phyloP scores from a whole-genome alignment of 30 jellyfish, hydroid and myxozoan genomes.

The Hydractinia echinata region DNA sequence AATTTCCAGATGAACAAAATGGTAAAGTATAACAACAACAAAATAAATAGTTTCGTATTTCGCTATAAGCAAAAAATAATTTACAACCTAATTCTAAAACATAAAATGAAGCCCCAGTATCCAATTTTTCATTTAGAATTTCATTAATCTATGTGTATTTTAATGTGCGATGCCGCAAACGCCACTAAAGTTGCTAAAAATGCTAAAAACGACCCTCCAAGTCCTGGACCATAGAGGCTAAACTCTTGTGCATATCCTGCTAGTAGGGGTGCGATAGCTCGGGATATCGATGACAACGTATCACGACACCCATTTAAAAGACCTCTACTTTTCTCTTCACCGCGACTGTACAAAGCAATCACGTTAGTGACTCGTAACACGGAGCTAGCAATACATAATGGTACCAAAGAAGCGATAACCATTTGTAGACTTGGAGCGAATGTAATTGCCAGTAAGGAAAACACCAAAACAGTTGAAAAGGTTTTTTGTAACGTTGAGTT shows the following conservation, averaged over 20 bases:
- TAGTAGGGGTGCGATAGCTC: slow-evolving; percentile 80
- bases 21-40: no score
- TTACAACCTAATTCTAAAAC: no score
- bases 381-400: slow-evolving; percentile 77
- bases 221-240: slow-evolving; percentile 82
- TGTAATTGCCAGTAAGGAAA: slow-evolving; percentile 47
- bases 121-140: no score
- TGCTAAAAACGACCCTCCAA: slow-evolving; percentile 30
- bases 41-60: no score
- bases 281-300: slow-evolving; percentile 72
- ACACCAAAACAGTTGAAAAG: slow-evolving; percentile 60
- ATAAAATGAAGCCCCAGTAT: no score
- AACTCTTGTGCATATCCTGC: slow-evolving; percentile 82
- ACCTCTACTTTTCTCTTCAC: slow-evolving; percentile 69
- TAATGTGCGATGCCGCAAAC: background rate
- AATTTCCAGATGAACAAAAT: no score
- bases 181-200: background rate
- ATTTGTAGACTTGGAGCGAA: slow-evolving; percentile 53
- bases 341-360: slow-evolving; percentile 54
- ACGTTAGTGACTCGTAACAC: slow-evolving; percentile 78
- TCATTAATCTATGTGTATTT: no score
- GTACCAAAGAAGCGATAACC: slow-evolving; percentile 50
- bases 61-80: no score
- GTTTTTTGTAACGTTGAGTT: slow-evolving; percentile 54
- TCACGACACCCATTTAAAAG: slow-evolving; percentile 72